These are phyloP conservation scores for Drosophila saltans DNA, from an alignment of 1,140 invertebrate species.

Conservation along the genomic window DNA sequence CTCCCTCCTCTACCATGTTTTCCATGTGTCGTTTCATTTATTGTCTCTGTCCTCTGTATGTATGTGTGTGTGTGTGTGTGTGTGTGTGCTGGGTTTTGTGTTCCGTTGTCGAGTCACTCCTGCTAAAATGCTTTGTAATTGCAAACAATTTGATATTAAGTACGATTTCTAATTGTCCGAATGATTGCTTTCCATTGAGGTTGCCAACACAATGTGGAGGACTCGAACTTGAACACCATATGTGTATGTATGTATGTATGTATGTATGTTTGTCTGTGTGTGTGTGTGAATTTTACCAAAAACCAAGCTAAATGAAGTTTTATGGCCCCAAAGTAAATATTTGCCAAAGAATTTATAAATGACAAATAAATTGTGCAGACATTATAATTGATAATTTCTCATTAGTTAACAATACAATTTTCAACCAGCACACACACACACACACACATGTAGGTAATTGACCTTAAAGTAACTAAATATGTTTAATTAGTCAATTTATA, in stretches of 20 bases:
- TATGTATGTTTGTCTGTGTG: neutral
- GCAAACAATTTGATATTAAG: constrained; percentile 78
- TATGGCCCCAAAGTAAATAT: constrained; percentile 25
- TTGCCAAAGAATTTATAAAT: constrained; percentile 20
- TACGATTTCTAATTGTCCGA: constrained; percentile 77
- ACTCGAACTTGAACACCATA: neutral
- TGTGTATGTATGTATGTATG: neutral
- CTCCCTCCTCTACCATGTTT: constrained; percentile 23
- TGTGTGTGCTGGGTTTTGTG: constrained; percentile 30
- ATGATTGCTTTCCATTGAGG: constrained; percentile 70
- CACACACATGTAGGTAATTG: no score
- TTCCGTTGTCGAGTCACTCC: constrained; percentile 1
- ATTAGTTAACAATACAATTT: constrained; percentile 6
- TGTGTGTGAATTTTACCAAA: neutral
- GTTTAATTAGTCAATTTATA: neutral
- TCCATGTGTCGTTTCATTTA: constrained; percentile 41
- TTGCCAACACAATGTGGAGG: constrained; percentile 8
- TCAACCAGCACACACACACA: neutral
- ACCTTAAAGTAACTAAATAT: neutral
- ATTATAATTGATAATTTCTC: constrained; percentile 11
- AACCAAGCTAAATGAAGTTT: constrained; percentile 18
- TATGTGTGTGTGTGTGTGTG: constrained; percentile 11
- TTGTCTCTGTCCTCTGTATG: constrained; percentile 27
- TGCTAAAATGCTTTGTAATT: constrained; percentile 75
- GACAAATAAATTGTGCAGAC: constrained; percentile 16